phyloP scores from a whole-genome alignment of 2,888 invertebrate genomes.

The Phymatocera aterrima region DNA sequence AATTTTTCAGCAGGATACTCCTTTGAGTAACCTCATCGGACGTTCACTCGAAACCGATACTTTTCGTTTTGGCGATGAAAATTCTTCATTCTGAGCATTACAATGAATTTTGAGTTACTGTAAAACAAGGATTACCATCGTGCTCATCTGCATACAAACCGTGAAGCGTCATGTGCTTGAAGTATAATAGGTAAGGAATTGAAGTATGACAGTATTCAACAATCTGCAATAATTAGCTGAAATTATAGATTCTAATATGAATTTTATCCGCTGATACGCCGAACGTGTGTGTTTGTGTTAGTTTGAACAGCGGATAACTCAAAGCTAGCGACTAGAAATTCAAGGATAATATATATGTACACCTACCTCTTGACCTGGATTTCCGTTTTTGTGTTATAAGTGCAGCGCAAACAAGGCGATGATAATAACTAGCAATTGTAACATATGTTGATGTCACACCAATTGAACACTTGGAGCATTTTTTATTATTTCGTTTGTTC shows the following conservation, averaged over 20 bases:
- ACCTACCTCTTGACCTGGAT: conserved; percentile 44
- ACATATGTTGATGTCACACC: background rate
- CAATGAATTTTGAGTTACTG: no score
- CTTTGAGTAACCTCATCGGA: background rate
- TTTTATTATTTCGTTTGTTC: background rate
- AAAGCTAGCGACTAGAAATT: conserved; percentile 22
- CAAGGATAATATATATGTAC: conserved; percentile 40
- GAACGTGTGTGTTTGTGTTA: background rate
- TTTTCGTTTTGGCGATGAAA: no score
- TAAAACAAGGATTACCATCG: no score
- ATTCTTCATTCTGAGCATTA: no score
- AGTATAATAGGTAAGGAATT: no score
- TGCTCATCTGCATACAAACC: no score
- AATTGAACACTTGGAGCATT: conserved; percentile 13
- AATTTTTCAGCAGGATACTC: no score
- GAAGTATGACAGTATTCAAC: background rate
- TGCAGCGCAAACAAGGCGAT: conserved; percentile 38
- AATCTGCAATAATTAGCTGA: background rate
- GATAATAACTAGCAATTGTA: conserved; percentile 26
- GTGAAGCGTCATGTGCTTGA: no score
- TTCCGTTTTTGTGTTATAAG: conserved; percentile 35
- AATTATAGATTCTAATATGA: background rate
- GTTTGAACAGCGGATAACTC: background rate
- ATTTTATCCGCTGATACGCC: background rate
- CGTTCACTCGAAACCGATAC: background rate